Percentiles rank a stretch among this genome's conserved stretches.
Evolutionary conservation across 2,113 vertebrate species (phyloP).

Genomic region (Leiothrix lutea): DNA sequence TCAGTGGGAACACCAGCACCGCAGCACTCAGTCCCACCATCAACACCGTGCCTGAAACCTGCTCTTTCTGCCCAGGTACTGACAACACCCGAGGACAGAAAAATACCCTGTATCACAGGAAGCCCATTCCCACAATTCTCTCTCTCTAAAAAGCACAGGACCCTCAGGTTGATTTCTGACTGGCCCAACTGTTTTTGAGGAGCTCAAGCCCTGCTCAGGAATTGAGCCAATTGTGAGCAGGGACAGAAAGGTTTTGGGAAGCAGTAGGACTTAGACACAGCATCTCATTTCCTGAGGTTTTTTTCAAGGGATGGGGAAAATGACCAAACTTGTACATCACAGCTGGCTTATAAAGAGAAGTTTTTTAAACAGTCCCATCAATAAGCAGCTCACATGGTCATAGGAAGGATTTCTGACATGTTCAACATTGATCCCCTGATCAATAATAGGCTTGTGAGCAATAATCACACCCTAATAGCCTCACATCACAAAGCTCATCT

Average conservation of each 20-base stretch:
- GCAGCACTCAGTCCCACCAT: not conserved
- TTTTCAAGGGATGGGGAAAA: not conserved
- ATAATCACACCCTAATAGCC: not conserved
- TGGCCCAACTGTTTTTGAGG: not conserved
- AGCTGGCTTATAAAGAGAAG: not conserved
- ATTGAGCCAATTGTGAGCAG: not conserved
- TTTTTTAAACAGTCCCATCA: not conserved
- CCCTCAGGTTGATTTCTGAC: not conserved
- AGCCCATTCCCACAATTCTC: not conserved
- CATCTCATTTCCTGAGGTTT: not conserved
- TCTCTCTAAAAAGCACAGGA: not conserved
- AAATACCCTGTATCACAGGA: not conserved
- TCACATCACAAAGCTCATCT: conserved; percentile 1
- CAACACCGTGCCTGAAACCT: fast-evolving
- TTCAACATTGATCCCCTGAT: not conserved
- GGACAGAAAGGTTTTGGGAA: not conserved
- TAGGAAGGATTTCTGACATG: not conserved
- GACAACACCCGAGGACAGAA: not conserved
- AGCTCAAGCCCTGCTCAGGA: not conserved
- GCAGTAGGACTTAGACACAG: not conserved
- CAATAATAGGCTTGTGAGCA: conserved; percentile 4
- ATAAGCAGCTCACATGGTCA: not conserved
- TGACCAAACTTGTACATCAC: not conserved
- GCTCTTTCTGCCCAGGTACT: not conserved
- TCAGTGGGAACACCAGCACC: not conserved